These are phyloP conservation scores for Spondyliosoma cantharus DNA, from an alignment of 2,797 vertebrate genomes.

Conservation along the genomic window DNA sequence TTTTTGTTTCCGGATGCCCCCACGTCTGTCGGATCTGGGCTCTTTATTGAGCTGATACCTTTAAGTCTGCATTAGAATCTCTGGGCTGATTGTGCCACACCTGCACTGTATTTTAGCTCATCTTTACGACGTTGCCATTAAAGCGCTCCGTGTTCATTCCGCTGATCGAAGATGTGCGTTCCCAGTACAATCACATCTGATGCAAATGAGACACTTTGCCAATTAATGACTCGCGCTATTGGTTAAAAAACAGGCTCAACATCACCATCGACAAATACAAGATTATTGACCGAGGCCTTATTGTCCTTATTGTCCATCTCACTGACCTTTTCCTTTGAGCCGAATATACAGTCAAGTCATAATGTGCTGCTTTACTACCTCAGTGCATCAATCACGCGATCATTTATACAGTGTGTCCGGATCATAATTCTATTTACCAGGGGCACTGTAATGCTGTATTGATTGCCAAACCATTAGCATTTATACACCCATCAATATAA, in stretches of 20 bases:
- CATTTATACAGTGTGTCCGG: conserved; percentile 69
- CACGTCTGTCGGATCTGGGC: too few relatives aligned
- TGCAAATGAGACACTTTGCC: conserved; percentile 75
- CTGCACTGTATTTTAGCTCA: not conserved
- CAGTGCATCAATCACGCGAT: conserved; percentile 68
- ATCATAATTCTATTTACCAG: conserved; percentile 77
- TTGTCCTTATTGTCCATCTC: conserved; percentile 65
- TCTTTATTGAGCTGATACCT: not conserved
- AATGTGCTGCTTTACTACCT: conserved; percentile 59
- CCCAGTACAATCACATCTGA: conserved; percentile 71
- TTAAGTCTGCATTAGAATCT: not conserved
- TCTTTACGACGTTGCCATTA: conserved; percentile 58
- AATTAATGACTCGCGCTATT: conserved; percentile 73
- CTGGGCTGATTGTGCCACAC: not conserved
- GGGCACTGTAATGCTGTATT: conserved; percentile 72
- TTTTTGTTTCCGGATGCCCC: not conserved
- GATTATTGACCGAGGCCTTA: conserved; percentile 60
- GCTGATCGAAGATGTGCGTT: conserved; percentile 71
- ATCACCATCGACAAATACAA: conserved; percentile 55
- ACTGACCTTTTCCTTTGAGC: conserved; percentile 60
- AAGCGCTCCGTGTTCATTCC: conserved; percentile 63
- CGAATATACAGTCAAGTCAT: conserved; percentile 42
- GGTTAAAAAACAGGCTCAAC: conserved; percentile 62
- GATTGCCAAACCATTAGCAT: conserved; percentile 77
- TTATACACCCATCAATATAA: conserved; percentile 74